phyloP scores from a whole-genome alignment of 2,888 invertebrate genomes.

The Drosophila parthenogenetica region DNA sequence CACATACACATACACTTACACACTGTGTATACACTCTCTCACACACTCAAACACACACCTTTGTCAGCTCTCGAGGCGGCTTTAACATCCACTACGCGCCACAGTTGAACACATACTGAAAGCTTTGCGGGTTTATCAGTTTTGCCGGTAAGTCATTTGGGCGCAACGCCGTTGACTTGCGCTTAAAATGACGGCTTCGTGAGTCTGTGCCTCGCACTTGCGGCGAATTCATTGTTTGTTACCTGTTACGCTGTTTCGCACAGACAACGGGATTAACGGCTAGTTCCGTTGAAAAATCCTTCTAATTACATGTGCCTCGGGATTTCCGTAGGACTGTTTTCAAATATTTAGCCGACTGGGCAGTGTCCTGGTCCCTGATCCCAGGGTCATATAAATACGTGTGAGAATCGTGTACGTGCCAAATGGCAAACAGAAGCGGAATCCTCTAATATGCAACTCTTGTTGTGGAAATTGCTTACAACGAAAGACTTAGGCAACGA shows the following conservation, averaged over 20 bases:
- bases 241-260: constrained; percentile 23
- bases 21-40: constrained; percentile 18
- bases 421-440: constrained; percentile 65
- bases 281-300: constrained; percentile 58
- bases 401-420: constrained; percentile 52
- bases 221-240: constrained; percentile 50
- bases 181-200: constrained; percentile 47
- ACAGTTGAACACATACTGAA: constrained; percentile 70
- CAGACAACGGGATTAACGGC: constrained; percentile 55
- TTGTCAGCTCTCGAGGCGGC: constrained; percentile 34
- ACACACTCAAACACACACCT: constrained; percentile 55
- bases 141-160: constrained; percentile 32
- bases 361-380: constrained; percentile 13
- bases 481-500: constrained; percentile 54
- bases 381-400: constrained; percentile 24
- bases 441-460: constrained; percentile 43
- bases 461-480: constrained; percentile 30
- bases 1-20: constrained; percentile 48
- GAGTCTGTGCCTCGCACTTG: constrained; percentile 23
- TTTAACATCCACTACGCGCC: constrained; percentile 70
- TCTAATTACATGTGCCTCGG: constrained; percentile 60
- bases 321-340: constrained; percentile 38
- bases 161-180: constrained; percentile 51
- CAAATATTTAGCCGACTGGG: constrained; percentile 53
- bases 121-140: constrained; percentile 42